Evolutionary conservation across 2,888 invertebrate species (phyloP).

Genomic region (Pegoplata infirma): DNA sequence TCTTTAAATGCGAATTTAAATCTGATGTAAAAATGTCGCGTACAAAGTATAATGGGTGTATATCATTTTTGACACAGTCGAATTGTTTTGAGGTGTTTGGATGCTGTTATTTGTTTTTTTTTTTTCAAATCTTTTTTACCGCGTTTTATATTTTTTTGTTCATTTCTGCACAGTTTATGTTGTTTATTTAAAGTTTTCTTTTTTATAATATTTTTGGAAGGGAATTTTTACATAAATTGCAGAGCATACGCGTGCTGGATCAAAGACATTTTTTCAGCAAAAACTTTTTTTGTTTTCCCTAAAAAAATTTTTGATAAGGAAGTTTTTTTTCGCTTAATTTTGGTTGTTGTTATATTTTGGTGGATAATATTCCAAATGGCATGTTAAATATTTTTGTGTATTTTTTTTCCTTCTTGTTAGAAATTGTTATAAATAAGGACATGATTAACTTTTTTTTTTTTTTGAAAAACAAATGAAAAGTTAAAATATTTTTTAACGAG

Average conservation of each 20-base stretch:
- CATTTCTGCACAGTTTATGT: background rate
- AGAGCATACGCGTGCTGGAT: conserved; percentile 25
- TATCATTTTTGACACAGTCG: background rate
- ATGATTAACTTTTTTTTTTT: too few relatives aligned
- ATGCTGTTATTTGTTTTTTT: background rate
- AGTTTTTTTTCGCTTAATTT: background rate
- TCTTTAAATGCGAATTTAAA: too few relatives aligned
- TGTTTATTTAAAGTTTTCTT: background rate
- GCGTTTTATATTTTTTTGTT: conserved; percentile 4
- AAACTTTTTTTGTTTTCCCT: conserved; percentile 35
- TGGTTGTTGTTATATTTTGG: background rate
- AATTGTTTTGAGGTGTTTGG: conserved; percentile 20
- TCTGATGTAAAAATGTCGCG: too few relatives aligned
- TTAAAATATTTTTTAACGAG: background rate
- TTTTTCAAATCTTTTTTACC: conserved; percentile 1
- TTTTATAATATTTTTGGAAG: too few relatives aligned
- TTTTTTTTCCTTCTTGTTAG: background rate
- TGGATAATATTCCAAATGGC: background rate
- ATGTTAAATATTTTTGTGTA: background rate
- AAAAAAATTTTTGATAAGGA: background rate
- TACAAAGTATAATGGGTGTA: too few relatives aligned
- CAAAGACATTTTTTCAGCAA: conserved; percentile 52
- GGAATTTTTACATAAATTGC: conserved; percentile 36
- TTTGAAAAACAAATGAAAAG: background rate
- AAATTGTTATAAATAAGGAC: background rate